Conservation (phyloP, 2,888 invertebrate species). For the Gandaritis pyraliata region DNA sequence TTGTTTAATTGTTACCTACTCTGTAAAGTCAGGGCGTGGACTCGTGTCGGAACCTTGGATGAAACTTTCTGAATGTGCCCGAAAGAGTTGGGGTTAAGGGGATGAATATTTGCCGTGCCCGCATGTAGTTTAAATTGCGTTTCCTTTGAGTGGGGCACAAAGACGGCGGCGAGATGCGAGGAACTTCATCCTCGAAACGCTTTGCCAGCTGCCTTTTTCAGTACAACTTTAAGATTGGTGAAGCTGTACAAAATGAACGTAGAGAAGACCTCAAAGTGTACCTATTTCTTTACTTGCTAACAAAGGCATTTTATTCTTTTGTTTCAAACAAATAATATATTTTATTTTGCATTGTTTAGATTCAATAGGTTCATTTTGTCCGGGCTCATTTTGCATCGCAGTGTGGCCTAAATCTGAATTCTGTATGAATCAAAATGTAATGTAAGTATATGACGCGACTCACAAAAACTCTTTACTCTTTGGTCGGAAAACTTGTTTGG, state of each 20-base stretch:
- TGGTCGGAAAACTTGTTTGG: too few species aligned
- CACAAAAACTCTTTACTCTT: too few species aligned
- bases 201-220: conserved; percentile 63
- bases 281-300: not conserved
- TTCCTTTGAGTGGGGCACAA: conserved; percentile 71
- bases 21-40: conserved; percentile 33
- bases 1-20: conserved; percentile 56
- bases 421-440: too few species aligned
- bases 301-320: not conserved
- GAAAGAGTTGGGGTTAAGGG: conserved; percentile 58
- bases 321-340: too few species aligned
- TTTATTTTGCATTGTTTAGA: too few species aligned
- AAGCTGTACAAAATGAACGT: conserved; percentile 55
- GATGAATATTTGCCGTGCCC: conserved; percentile 69
- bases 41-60: conserved; percentile 43
- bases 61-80: conserved; percentile 53
- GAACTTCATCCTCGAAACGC: conserved; percentile 62
- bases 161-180: conserved; percentile 59
- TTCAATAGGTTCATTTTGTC: too few species aligned
- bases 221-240: conserved; percentile 55
- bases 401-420: too few species aligned
- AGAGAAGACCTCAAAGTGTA: not conserved
- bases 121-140: conserved; percentile 77
- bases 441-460: too few species aligned
- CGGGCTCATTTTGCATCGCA: too few species aligned